Conservation (phyloP, 2,113 vertebrate genomes). For the Notarius quadriscutis region DNA sequence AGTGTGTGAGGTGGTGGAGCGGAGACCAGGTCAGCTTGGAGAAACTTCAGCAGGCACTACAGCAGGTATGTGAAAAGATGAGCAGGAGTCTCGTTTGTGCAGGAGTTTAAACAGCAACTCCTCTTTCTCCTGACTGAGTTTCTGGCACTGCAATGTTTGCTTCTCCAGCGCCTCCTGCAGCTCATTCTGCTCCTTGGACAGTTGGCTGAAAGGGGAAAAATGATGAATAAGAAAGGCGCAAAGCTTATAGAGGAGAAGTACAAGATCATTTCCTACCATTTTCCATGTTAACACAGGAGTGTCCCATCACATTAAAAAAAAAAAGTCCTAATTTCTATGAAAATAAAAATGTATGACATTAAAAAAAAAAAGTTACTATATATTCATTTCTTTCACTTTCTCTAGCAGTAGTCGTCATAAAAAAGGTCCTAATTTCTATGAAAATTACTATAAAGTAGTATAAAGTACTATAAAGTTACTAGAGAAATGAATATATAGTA, state of each 20-base stretch:
- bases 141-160: conserved; percentile 71
- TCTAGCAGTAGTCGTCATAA: not conserved
- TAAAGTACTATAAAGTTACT: too few species aligned
- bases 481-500: not conserved
- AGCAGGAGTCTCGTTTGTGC: conserved; percentile 63
- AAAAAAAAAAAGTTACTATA: not conserved
- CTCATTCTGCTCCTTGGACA: conserved; percentile 80
- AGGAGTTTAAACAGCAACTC: conserved; percentile 84
- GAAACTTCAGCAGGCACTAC: conserved; percentile 60
- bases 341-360: not conserved
- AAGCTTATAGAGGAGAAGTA: not conserved
- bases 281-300: not conserved
- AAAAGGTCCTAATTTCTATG: too few species aligned
- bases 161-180: conserved; percentile 80
- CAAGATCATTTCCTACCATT: not conserved
- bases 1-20: not conserved
- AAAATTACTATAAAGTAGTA: too few species aligned
- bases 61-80: conserved; percentile 67
- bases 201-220: conserved; percentile 71
- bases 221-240: not conserved
- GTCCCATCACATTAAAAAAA: too few species aligned
- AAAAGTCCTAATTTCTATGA: not conserved
- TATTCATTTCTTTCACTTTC: not conserved
- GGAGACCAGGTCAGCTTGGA: conserved; percentile 58
- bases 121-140: conserved; percentile 83